Evolutionary conservation across 2,797 vertebrate species (phyloP), one percentile per base, ranked within the genome.

Genomic region (Parotocinclus haroldoi): DNA sequence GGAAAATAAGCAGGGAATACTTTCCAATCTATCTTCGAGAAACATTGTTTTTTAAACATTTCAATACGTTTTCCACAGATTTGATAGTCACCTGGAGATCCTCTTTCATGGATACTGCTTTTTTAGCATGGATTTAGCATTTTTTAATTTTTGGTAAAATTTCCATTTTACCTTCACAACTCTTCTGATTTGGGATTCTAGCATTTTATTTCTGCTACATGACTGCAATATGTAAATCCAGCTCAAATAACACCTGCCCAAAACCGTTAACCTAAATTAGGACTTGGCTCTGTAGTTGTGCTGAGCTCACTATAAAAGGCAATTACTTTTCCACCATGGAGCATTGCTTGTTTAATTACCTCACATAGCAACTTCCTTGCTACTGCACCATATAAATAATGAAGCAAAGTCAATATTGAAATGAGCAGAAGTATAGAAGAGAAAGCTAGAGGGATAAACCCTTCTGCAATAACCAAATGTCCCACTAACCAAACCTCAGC

Each of bases 271-370:
- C 37, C 45, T 57, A 57, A 63, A 51, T n/a, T n/a, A n/a, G n/a
- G n/a, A n/a, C n/a, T 18, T 36, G 45, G 50, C 37, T 66, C 12
- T 56, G 19, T 48, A 10, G 56, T 56, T 62, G 58, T 55, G 52
- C 58, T 56, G 52, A 69, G 52, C 42, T 63, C 17, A 69, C 11
- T 14, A 16, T 52, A 50, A 52, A 38, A 19, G 53, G 51, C 59
- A 69, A 63, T 63, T 69, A 63, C 44, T 63, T 69, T 69, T 56
- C 50, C 52, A 50, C 44, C 49, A 17, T 46, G 53, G 16, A 55
- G 49, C 17, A 62, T 14, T 44, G 52, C 44, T 40, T 63, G 58
- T 69, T 69, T 56, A 56, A 69, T 69, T 63, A 69, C 17, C 37
- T 56, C 9, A n/a, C 10, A 1, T n/a, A 8, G 46, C 19, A 57